These are phyloP conservation scores for Agriopis leucophaearia DNA, from an alignment of 2,888 invertebrate species.

Conservation along the genomic window DNA sequence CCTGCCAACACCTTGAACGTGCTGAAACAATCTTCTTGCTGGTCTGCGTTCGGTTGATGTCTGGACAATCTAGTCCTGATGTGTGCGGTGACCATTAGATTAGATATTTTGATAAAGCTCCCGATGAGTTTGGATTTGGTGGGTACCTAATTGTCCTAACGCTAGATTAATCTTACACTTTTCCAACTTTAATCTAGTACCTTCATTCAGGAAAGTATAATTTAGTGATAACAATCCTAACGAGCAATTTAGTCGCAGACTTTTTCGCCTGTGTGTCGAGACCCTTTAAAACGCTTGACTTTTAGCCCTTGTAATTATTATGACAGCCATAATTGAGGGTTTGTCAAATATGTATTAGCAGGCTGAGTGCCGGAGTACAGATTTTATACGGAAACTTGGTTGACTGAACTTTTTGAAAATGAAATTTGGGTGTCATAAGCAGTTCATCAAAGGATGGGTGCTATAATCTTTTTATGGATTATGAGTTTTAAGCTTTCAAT, in stretches of 20 bases:
- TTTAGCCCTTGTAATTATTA: slow-evolving; percentile 60
- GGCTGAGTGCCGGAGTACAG: slow-evolving; percentile 27
- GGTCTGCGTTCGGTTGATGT: no score
- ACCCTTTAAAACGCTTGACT: slow-evolving; percentile 59
- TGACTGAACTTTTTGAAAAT: slow-evolving; percentile 19
- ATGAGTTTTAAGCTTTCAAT: not conserved
- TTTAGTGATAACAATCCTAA: not conserved
- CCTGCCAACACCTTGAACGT: no score
- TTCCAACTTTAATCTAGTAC: no score
- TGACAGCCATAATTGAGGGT: slow-evolving; percentile 52
- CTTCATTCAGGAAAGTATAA: not conserved
- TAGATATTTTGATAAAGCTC: no score
- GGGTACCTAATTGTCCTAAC: no score
- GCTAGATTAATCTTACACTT: no score
- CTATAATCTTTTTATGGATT: not conserved
- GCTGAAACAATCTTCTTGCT: no score
- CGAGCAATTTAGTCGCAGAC: slow-evolving; percentile 1
- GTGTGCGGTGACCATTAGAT: no score
- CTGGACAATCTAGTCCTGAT: no score
- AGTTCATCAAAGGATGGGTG: slow-evolving; percentile 28
- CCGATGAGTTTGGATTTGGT: no score
- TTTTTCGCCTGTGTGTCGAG: slow-evolving; percentile 6
- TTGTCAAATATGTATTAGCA: slow-evolving; percentile 45
- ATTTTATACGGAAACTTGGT: slow-evolving; percentile 28
- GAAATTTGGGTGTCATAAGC: slow-evolving; percentile 18